A percentile compares a stretch with the other conserved stretches of the same genome.
Conservation (phyloP, 2,113 vertebrate genomes). For the Oryzias melastigma region DNA sequence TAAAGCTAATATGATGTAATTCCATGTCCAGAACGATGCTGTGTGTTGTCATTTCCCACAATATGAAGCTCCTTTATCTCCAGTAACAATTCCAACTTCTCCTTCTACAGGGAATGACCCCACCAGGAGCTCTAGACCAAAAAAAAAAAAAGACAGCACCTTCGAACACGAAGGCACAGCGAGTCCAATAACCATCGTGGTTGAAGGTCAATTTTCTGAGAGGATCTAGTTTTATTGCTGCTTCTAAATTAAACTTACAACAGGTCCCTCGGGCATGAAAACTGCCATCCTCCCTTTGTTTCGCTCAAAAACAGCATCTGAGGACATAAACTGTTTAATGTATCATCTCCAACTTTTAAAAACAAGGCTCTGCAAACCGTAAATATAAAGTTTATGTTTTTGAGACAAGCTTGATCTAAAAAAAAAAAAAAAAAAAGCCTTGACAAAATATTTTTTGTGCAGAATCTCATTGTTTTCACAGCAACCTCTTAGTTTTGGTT, state of each 20-base stretch:
- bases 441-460: slow-evolving; percentile 11
- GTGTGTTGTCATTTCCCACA: background rate
- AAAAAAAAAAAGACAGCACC: slow-evolving; percentile 5
- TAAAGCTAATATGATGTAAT: slow-evolving; percentile 6
- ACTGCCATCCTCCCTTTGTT: slow-evolving; percentile 1
- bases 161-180: background rate
- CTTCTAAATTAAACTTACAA: slow-evolving; percentile 27
- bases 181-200: slow-evolving; percentile 5
- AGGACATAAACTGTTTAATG: slow-evolving; percentile 13
- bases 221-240: slow-evolving; percentile 20
- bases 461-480: slow-evolving; percentile 28
- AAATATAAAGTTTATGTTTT: too few relatives aligned
- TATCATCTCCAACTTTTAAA: background rate
- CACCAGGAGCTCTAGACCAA: slow-evolving; percentile 5
- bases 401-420: background rate
- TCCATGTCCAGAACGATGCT: background rate
- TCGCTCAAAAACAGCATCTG: slow-evolving; percentile 3
- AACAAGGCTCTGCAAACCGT: background rate
- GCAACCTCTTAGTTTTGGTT: slow-evolving; percentile 79
- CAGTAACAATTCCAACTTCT: slow-evolving; percentile 3
- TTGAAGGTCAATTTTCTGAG: slow-evolving; percentile 8
- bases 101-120: slow-evolving; percentile 2
- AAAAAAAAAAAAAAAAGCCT: slow-evolving; percentile 45
- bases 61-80: background rate
- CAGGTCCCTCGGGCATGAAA: slow-evolving; percentile 15